Base-by-base conservation (phyloP, 2,113 vertebrate genomes). In the Oryzias melastigma region DNA sequence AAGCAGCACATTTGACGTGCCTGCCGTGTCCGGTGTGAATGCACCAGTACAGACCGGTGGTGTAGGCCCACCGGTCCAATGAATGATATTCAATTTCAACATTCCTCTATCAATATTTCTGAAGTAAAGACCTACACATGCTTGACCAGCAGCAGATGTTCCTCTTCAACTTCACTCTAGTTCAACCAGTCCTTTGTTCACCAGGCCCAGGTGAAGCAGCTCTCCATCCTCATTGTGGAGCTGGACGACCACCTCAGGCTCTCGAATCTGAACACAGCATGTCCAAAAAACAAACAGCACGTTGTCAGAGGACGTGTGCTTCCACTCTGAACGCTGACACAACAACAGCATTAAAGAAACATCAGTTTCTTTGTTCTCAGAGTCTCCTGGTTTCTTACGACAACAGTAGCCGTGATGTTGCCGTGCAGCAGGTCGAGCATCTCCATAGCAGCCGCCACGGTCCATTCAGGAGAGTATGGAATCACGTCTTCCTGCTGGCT, bases 401-500 rank as follows among this genome's bases (percentile, higher is more conserved):
- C 60, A 4, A 93, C 75, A 13, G 87, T 88, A 46, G 94, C 93
- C 52, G 73, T 91, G 41, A 96, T 62, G 75, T 78, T 90, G 54
- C 85, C 70, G 75, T 95, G 91, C 27, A 96, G 55, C 2, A 93
- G 88, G 13, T 94, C 87, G 4, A 94, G 84, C 93, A 96, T 94
- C 4, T 91, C 71, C 87, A 89, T 85, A 22, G 93, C 3, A 0
- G 95, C 93, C 60, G 91, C 90, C 77, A 95, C 41, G n/a, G 93
- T 97, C 96, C 97, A 99, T 27, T 87, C 77, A 0, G 93, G 95
- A 58, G 89, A 82, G 57, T 97, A 98, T 0, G 94, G 92, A 78
- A 99, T 87, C 65, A 92, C 85, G 4, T 85, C 47, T 29, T 59
- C 41, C 0, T 89, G 65, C 7, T 73, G 67, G 52, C n/a, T 66